Evolutionary conservation across 2,113 vertebrate genomes (phyloP).

Genomic region (Mystacornis crossleyi): DNA sequence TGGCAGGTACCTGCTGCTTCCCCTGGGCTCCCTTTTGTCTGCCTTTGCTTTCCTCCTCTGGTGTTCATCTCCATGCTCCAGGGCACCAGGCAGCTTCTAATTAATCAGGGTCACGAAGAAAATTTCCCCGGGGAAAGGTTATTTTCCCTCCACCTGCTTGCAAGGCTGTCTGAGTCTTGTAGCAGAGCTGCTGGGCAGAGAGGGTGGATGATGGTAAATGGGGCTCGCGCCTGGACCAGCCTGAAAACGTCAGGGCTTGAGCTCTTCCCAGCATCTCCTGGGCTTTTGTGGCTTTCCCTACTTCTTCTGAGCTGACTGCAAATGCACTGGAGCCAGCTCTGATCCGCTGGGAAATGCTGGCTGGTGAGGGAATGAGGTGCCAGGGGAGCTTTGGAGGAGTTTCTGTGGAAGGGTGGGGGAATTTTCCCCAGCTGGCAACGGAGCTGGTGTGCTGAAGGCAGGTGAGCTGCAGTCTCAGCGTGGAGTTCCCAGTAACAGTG

Average conservation of each 20-base stretch:
- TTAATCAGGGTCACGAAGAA: conserved; percentile 20
- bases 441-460: background rate
- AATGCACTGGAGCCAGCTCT: background rate
- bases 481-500: accelerated
- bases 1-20: background rate
- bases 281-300: background rate
- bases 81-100: conserved; percentile 3
- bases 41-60: background rate
- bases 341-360: background rate
- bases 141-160: conserved; percentile 7
- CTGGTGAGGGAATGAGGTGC: background rate
- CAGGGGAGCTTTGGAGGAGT: background rate
- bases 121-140: background rate
- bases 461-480: background rate
- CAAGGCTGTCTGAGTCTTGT: background rate
- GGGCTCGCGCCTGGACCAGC: background rate
- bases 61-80: background rate
- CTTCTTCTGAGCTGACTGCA: background rate
- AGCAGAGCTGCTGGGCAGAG: background rate
- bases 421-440: accelerated
- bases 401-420: background rate
- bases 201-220: background rate
- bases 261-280: background rate
- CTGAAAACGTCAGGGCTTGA: background rate
- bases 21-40: background rate